Base-by-base conservation (phyloP, 2,797 vertebrate species). In the Eulemur rubriventer region DNA sequence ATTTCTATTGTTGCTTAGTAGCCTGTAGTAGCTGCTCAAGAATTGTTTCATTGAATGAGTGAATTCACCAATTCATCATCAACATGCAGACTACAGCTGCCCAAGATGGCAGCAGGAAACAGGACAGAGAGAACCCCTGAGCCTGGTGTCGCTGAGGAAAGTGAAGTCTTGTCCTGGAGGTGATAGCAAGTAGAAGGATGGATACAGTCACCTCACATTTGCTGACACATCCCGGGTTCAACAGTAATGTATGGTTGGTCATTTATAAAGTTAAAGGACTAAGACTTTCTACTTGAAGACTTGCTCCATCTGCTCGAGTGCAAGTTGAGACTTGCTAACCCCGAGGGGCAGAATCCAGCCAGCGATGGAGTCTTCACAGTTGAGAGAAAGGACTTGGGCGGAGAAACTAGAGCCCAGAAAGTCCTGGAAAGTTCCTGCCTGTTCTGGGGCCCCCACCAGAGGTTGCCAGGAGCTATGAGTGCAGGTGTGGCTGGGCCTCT, bases 401-500 rank as follows among this genome's bases (percentile, higher is more conserved):
- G 61, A 70, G 75, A 48, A 69, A 24, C 52, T 6, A 7, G 26
- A 35, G 22, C 67, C 59, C 28, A 50, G 52, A 43, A 18, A 59
- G 50, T 16, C 1, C 50, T 80, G 30, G n/a, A 28, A 72, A 82
- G 46, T 7, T 7, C 57, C 38, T 2, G 6, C 61, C 30, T 30
- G 38, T 22, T 18, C 50, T 70, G 22, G 52, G 63, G 10, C 38
- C 63, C 57, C 86, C 33, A 12, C 5, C 18, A 4, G 35, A 41
- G 35, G 12, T 8, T 24, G 13, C 43, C 48, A 18, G n/a, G 30
- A 67, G 81, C 73, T 76, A n/a, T 26, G 50, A 2, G 4, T 0
- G 2, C 65, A 8, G 7, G 30, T 22, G 38, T 6, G 1, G 0
- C 30, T 28, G 26, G 30, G 24, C 22, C 18, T 59, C 4, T 0